Percentiles rank a stretch among this genome's conserved stretches.
Conservation (phyloP, 2,797 vertebrate genomes). For the Silurus lanzhouensis region DNA sequence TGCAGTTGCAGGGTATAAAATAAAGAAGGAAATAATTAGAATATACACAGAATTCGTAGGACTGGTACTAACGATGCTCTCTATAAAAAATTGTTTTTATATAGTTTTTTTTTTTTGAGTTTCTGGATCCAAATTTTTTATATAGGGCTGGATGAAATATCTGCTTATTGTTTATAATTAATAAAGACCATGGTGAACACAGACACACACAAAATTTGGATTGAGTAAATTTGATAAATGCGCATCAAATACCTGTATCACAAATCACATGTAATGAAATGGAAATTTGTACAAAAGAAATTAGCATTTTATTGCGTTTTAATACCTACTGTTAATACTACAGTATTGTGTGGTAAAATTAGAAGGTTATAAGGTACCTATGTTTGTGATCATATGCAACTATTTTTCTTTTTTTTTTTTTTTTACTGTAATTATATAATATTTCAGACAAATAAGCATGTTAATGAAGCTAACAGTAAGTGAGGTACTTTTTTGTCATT, state of each 20-base stretch:
- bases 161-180: too few species aligned
- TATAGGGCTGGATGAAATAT: neutral
- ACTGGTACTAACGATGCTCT: neutral
- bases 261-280: neutral
- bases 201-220: neutral
- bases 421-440: neutral
- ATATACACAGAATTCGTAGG: neutral
- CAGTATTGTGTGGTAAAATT: neutral
- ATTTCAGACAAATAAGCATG: neutral
- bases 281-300: neutral
- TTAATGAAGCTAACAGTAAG: neutral
- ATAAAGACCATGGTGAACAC: too few species aligned
- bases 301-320: neutral
- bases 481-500: too few species aligned
- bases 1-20: neutral
- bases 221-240: neutral
- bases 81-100: neutral
- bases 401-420: too few species aligned
- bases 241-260: neutral
- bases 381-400: neutral
- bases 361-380: neutral
- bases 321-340: neutral
- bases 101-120: neutral
- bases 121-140: too few species aligned
- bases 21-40: neutral